Evolutionary conservation across 1,140 invertebrate genomes (phyloP).

Genomic region (Papilio dardanus): DNA sequence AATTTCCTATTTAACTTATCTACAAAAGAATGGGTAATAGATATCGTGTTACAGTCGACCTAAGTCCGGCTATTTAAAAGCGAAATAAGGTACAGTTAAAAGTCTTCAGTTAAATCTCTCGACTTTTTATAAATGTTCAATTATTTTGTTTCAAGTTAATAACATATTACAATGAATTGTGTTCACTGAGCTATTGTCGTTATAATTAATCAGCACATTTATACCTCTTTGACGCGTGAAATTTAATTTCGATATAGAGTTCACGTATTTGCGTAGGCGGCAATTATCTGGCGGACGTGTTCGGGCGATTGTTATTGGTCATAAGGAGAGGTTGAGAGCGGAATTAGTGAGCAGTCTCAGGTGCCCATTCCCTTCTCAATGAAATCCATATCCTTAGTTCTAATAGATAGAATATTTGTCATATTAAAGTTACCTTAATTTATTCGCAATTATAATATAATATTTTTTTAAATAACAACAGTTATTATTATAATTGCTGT

Average conservation of each 20-base stretch:
- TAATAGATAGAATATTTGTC: slow-evolving; percentile 19
- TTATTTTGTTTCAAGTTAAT: not conserved
- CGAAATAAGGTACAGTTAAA: too few species aligned
- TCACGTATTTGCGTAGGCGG: slow-evolving; percentile 68
- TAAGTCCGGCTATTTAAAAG: not conserved
- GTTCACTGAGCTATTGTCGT: slow-evolving; percentile 66
- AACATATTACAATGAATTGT: slow-evolving; percentile 48
- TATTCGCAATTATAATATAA: too few species aligned
- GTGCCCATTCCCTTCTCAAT: slow-evolving; percentile 49
- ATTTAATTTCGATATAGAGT: slow-evolving; percentile 70
- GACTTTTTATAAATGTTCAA: not conserved
- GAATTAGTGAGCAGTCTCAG: slow-evolving; percentile 65
- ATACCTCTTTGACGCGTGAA: slow-evolving; percentile 61
- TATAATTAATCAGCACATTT: slow-evolving; percentile 63
- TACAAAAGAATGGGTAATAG: not conserved
- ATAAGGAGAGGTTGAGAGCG: slow-evolving; percentile 52
- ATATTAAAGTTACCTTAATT: not conserved
- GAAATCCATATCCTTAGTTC: slow-evolving; percentile 47
- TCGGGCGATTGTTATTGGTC: slow-evolving; percentile 56
- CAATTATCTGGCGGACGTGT: slow-evolving; percentile 65
- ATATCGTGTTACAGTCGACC: not conserved
- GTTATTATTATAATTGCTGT: too few species aligned
- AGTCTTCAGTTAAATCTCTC: too few species aligned
- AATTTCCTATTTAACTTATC: not conserved
- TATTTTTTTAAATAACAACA: too few species aligned